Evolutionary conservation across 2,888 invertebrate genomes (phyloP), one percentile per base, ranked within the genome.

Genomic region (Caenorhabditis imperialis): DNA sequence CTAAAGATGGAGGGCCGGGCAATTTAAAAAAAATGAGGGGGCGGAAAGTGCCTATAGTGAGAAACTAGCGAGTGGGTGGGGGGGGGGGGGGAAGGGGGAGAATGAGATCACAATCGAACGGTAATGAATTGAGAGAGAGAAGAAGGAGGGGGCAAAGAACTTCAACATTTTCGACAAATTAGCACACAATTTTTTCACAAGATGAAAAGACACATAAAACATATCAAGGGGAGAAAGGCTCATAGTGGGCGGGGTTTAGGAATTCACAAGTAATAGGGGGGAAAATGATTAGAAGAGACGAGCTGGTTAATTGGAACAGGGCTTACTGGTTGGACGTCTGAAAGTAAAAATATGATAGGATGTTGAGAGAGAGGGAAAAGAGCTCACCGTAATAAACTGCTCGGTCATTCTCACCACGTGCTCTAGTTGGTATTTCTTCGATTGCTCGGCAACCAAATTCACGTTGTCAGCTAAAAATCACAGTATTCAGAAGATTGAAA

Each of bases 391-490:
- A 10, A 6, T 10, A 16, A 44, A 55, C 20, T 55, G 42, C 33
- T 58, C 47, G 6, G 35, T 35, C 57, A 45, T 45, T n/a, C 35
- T 35, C 1, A 33, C 12, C 25, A 47, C 47, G 18, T 47, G n/a
- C 5, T 25, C 25, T 7, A 50, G 44, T 44, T 69, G 38, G 53
- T 40, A 58, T 33, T 37, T 54, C 33, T 35, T 53, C 37, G 70
- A 38, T 48, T 54, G 42, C 38, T 60, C 55, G 40, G 58, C 47
- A 51, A 70, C 30, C 16, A 60, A 0, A 23, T 61, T 37, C 6
- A 69, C 30, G 18, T 60, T 69, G 16, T 69, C 53, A n/a, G 37
- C 69, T 69, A 60, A 45, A 67, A 58, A 44, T n/a, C n/a, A n/a
- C n/a, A n/a, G n/a, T n/a, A n/a, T n/a, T n/a, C n/a, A n/a, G n/a